Evolutionary conservation across 23 tunicate species (phyloP), one percentile per base, ranked within the genome.

Genomic region (Trididemnum clinides): DNA sequence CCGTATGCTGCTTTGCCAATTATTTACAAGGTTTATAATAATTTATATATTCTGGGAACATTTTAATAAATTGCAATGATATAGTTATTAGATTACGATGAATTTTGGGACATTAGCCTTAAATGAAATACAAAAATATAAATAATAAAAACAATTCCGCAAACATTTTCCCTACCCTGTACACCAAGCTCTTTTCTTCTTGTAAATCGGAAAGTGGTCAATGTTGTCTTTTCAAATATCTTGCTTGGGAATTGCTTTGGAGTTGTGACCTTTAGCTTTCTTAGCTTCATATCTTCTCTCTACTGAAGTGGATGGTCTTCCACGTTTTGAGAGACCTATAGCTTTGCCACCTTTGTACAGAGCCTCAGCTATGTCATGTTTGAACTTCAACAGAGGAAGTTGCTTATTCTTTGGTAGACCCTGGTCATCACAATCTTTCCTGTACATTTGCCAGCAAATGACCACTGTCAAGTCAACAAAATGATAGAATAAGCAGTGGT

Each of bases 261-360:
- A 69, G 38, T 69, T 69, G 37, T 29, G 36, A n/a, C 76, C 38
- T 69, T n/a, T 28, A n/a, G 76, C 76, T 69, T 30, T 69, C n/a
- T 69, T 69, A 29, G 12, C 38, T n/a, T 69, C 37, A 69, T 69
- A 69, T 10, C 12, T 69, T 69, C 7, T 28, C 12, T 69, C 76
- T 4, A 69, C 76, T 5, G 38, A 69, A 15, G 76, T 27, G 27
- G 76, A 69, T 69, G 76, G 76, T 31, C 76, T 31, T 28, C 76
- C 76, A 28, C 76, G 36, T 31, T 69, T 69, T 69, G 38, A 7
- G 6, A 37, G 21, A 28, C 37, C 12, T 2, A 69, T n/a, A 30
- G 38, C 36, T 37, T 69, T 69, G 10, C 76, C 76, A 5, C 30
- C 37, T 69, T 31, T 69, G 37, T 28, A n/a, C 12, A 69, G 76